Percentiles rank a stretch among this genome's conserved stretches.
Evolutionary conservation across 2,113 vertebrate species (phyloP).

Genomic region (Corythornis vintsioides): DNA sequence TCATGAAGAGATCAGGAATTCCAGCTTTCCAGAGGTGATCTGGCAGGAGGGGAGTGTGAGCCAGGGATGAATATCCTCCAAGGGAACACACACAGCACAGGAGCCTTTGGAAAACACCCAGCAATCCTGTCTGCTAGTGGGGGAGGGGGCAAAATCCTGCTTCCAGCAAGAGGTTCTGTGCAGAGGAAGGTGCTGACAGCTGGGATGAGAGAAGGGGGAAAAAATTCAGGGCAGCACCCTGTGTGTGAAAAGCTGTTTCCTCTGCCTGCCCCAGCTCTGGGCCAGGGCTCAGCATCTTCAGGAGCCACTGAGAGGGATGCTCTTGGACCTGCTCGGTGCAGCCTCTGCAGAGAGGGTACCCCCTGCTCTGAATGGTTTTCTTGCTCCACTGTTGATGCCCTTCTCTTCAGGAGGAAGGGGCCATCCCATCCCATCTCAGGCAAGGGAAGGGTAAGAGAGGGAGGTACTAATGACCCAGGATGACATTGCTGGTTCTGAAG

Average conservation of each 20-base stretch:
- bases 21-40: not conserved
- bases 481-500: not conserved
- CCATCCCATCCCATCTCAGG: not conserved
- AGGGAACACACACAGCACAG: not conserved
- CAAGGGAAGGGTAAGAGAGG: not conserved
- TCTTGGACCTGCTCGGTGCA: not conserved
- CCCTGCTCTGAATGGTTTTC: not conserved
- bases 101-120: not conserved
- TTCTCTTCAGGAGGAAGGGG: not conserved
- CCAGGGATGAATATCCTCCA: not conserved
- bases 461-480: not conserved
- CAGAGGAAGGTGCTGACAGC: slow-evolving; percentile 39
- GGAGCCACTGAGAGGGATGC: not conserved
- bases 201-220: slow-evolving; percentile 2
- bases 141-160: not conserved
- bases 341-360: accelerated
- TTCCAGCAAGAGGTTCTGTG: slow-evolving; percentile 17
- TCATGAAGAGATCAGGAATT: not conserved
- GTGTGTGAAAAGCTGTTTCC: not conserved
- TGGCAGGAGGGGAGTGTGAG: not conserved
- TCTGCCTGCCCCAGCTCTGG: not conserved
- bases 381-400: not conserved
- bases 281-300: not conserved
- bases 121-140: not conserved
- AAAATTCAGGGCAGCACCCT: slow-evolving; percentile 22